Evolutionary conservation across 2,797 vertebrate genomes (phyloP).

Genomic region (Dallia pectoralis): DNA sequence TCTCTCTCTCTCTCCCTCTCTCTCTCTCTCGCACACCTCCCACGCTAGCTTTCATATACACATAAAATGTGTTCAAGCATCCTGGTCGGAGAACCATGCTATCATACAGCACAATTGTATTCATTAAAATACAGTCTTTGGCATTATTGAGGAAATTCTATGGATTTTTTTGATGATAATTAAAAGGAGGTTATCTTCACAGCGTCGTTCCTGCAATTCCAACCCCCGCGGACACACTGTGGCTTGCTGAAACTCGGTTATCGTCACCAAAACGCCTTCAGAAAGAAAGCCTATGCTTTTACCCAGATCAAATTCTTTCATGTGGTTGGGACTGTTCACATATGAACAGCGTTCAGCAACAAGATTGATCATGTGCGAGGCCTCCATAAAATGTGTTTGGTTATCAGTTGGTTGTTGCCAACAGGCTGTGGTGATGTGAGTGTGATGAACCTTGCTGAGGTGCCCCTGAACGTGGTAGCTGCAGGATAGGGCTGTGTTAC

Average conservation of each 20-base stretch:
- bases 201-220: conserved; percentile 16
- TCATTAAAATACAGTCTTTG: not conserved
- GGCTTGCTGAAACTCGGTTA: conserved; percentile 37
- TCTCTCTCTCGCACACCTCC: not conserved
- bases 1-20: not conserved
- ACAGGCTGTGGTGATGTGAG: conserved; percentile 63
- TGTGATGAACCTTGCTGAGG: conserved; percentile 67
- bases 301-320: conserved; percentile 47
- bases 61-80: conserved; percentile 16
- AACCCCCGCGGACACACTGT: conserved; percentile 26
- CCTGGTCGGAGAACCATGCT: conserved; percentile 34
- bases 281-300: conserved; percentile 10
- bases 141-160: not conserved
- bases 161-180: not conserved
- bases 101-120: conserved; percentile 25
- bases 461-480: conserved; percentile 61
- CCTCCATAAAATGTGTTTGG: conserved; percentile 61
- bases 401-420: conserved; percentile 60
- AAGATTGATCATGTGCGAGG: conserved; percentile 64
- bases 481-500: conserved; percentile 58
- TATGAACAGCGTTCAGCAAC: conserved; percentile 59
- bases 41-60: not conserved
- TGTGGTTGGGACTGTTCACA: conserved; percentile 48
- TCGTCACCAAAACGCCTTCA: conserved; percentile 45
- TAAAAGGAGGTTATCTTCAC: conserved; percentile 2